Percentiles rank a stretch among this genome's conserved stretches.
Evolutionary conservation across 2,888 invertebrate species (phyloP).

Genomic region (Platycheirus albimanus): DNA sequence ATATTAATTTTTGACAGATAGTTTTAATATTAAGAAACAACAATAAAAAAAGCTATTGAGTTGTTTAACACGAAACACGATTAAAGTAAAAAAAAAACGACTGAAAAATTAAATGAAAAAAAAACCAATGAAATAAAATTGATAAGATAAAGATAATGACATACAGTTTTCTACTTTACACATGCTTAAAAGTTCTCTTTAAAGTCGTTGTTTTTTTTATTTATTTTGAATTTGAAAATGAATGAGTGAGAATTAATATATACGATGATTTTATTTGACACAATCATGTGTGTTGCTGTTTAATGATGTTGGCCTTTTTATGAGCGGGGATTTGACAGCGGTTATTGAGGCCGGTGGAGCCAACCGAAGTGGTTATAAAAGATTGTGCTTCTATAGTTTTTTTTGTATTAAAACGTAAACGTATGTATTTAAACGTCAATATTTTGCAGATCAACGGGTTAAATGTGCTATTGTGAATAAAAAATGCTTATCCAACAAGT

Average conservation of each 20-base stretch:
- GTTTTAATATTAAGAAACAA: slow-evolving; percentile 53
- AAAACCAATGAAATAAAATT: slow-evolving; percentile 43
- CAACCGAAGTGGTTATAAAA: slow-evolving; percentile 62
- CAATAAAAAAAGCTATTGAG: slow-evolving; percentile 11
- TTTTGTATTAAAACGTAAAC: too few species aligned
- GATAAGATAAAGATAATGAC: slow-evolving; percentile 71
- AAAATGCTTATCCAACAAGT: slow-evolving; percentile 40
- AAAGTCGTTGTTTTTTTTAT: not conserved
- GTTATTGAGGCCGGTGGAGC: slow-evolving; percentile 69
- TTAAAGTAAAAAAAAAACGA: slow-evolving; percentile 22
- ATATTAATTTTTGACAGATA: slow-evolving; percentile 50
- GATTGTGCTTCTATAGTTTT: slow-evolving; percentile 34
- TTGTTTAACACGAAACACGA: slow-evolving; percentile 35
- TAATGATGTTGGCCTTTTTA: slow-evolving; percentile 22
- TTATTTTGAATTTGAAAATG: slow-evolving; percentile 33
- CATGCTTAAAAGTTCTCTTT: slow-evolving; percentile 47
- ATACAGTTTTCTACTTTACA: slow-evolving; percentile 22
- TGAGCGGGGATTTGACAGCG: slow-evolving; percentile 60
- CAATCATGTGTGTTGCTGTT: slow-evolving; percentile 20
- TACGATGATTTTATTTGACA: slow-evolving; percentile 46
- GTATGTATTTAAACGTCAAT: not conserved
- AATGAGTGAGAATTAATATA: slow-evolving; percentile 48
- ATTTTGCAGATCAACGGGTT: not conserved
- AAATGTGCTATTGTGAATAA: not conserved
- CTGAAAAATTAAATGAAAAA: not conserved